Base-by-base conservation (phyloP, 2,888 invertebrate genomes). In the Agrenia bidenticulata region DNA sequence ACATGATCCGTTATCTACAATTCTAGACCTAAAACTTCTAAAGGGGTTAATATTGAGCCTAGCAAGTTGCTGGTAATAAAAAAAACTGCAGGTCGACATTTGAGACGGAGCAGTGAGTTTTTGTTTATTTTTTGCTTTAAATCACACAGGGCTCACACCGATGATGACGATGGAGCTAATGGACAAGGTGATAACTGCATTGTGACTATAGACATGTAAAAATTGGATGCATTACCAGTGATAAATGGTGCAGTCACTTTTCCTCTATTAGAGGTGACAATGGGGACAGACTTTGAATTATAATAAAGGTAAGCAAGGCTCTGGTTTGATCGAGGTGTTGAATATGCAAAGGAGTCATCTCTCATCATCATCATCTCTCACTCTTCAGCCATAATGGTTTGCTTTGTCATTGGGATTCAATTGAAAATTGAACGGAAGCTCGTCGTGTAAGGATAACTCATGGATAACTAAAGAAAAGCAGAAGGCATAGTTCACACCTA, bases 271-370 rank as follows among this genome's bases (percentile, higher is more conserved):
- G 32, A 32, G 45, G 45, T 45, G 45, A 45, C 45, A 45, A 45
- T 32, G 11, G 32, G 32, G 4, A 7, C 5, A 32, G 32, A 32
- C 32, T 32, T 32, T 32, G 32, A 32, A 32, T 32, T 7, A 32
- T 32, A 4, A 32, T 32, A 11, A 32, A 32, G 32, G 32, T 32
- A 32, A 32, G 32, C 32, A 32, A 11, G n/a, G n/a, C n/a, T 32
- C 4, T 32, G 4, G 32, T 32, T 7, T 11, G 32, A 11, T 4
- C 32, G 11, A 32, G 32, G 32, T 32, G 32, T 32, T 32, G 32
- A 32, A 4, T 45, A 19, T 45, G 45, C 45, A 45, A 45, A 45
- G 45, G 45, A 45, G 45, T 45, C 45, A 45, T 45, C 45, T 19
- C 45, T 45, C 45, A 45, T 45, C 15, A 45, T 45, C 32, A 32